These are phyloP conservation scores for Blastobasis lacticolella DNA, from an alignment of 2,888 invertebrate genomes.

Conservation along the genomic window DNA sequence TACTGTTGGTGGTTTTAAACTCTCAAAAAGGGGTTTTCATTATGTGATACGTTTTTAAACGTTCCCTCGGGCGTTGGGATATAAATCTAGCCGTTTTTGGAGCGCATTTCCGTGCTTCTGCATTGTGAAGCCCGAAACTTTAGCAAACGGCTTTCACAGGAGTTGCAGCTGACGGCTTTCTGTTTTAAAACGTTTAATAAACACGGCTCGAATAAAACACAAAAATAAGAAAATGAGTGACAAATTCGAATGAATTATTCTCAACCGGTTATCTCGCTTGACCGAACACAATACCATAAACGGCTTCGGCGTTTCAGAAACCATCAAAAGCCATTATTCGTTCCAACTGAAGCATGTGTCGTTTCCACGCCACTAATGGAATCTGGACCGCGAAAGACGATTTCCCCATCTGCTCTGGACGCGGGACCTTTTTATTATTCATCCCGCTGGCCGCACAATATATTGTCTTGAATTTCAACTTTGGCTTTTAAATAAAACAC, in stretches of 20 bases:
- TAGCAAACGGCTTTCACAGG: too few species aligned
- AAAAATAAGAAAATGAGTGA: too few species aligned
- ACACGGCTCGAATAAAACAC: too few species aligned
- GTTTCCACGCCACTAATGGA: not conserved
- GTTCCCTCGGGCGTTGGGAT: constrained; percentile 13
- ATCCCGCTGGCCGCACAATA: not conserved
- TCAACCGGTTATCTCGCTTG: too few species aligned
- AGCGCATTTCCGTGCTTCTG: not conserved
- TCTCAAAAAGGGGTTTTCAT: constrained; percentile 26
- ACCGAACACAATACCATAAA: too few species aligned
- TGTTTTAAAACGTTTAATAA: too few species aligned
- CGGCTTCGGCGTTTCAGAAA: too few species aligned
- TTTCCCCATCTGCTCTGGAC: not conserved
- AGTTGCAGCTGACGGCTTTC: too few species aligned
- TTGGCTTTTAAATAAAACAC: not conserved
- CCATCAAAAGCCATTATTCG: too few species aligned
- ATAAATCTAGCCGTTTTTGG: not conserved
- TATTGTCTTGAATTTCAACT: not conserved
- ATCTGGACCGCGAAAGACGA: not conserved
- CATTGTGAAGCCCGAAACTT: too few species aligned
- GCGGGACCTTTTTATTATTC: not conserved
- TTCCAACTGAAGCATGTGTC: not conserved
- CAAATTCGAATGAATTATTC: too few species aligned
- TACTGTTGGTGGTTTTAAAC: constrained; percentile 11
- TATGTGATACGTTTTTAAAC: constrained; percentile 21